These are phyloP conservation scores for Erythrolamprus reginae DNA, from an alignment of 2,113 vertebrate species.

Conservation along the genomic window DNA sequence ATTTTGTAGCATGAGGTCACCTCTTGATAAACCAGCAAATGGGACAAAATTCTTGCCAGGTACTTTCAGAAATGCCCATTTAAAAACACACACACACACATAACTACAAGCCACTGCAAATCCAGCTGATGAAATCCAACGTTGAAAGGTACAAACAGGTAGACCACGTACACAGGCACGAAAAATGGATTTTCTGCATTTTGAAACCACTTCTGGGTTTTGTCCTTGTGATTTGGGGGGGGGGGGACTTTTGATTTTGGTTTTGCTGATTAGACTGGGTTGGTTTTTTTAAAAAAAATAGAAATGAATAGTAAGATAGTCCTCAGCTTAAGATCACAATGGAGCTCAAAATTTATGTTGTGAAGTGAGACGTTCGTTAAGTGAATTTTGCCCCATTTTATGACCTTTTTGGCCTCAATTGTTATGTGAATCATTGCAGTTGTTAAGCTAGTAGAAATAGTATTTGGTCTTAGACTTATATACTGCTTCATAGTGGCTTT, in stretches of 20 bases:
- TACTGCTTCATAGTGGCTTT: no score
- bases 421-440: no score
- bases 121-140: background rate
- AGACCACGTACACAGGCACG: background rate
- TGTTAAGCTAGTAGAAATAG: no score
- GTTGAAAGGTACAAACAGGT: background rate
- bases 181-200: background rate
- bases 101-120: conserved; percentile 4
- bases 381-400: no score
- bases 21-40: conserved; percentile 49
- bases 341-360: no score
- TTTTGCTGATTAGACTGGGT: background rate
- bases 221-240: background rate
- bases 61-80: conserved; percentile 17
- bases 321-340: no score
- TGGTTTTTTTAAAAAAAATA: background rate
- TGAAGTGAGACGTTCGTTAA: no score
- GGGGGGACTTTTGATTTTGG: background rate
- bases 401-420: no score
- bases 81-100: background rate
- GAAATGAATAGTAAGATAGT: background rate
- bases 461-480: no score
- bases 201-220: background rate
- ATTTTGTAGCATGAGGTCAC: conserved; percentile 58
- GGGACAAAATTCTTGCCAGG: conserved; percentile 36